Evolutionary conservation across 2,888 invertebrate genomes (phyloP).

Genomic region (Cerceris rybyensis): DNA sequence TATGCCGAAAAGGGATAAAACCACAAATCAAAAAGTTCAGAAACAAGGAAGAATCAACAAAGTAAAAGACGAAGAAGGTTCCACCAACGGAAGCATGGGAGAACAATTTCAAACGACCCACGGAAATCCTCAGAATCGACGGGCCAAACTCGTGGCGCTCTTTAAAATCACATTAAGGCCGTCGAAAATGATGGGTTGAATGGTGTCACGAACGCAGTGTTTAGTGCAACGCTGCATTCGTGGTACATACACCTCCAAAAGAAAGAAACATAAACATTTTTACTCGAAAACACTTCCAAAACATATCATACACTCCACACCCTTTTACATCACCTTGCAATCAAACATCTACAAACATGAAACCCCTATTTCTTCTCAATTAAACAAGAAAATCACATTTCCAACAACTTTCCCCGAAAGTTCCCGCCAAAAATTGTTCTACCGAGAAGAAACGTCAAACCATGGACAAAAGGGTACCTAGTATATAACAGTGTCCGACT

Average conservation of each 20-base stretch:
- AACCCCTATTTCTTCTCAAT: too few species aligned
- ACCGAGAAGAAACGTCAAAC: too few species aligned
- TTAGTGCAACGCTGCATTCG: slow-evolving; percentile 18
- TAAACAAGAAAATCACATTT: too few species aligned
- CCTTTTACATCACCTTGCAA: too few species aligned
- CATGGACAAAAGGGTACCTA: too few species aligned
- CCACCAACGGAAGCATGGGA: slow-evolving; percentile 1
- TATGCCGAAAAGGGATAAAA: neutral
- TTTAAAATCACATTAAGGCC: slow-evolving; percentile 62
- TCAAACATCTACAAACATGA: too few species aligned
- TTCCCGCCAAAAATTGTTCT: too few species aligned
- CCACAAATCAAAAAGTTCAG: neutral
- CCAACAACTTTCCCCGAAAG: too few species aligned
- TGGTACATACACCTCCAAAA: neutral
- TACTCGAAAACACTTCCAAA: too few species aligned
- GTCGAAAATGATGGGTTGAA: slow-evolving; percentile 47
- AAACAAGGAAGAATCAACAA: neutral
- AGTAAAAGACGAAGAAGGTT: neutral
- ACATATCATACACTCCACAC: too few species aligned
- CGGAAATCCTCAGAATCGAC: slow-evolving; percentile 42
- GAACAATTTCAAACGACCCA: slow-evolving; percentile 50
- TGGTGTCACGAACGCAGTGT: slow-evolving; percentile 36
- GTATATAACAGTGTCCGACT: neutral
- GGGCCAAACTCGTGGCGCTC: slow-evolving; percentile 44
- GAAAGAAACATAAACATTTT: neutral